phyloP scores from a whole-genome alignment of 2,888 invertebrate genomes.

The Slavum lentiscoides region DNA sequence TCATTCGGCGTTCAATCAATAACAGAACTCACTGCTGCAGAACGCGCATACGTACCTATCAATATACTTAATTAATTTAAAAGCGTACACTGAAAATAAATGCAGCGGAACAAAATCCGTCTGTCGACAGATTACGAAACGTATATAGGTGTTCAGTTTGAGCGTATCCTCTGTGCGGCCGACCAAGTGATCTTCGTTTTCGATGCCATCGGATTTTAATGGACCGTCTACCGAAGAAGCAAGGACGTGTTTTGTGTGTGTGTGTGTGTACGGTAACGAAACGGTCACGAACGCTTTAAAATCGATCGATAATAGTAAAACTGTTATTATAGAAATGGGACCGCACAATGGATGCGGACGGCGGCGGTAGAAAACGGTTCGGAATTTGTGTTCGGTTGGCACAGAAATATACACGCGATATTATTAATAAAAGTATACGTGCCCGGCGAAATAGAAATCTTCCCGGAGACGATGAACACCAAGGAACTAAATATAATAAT shows the following conservation, averaged over 20 bases:
- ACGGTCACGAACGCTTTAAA: conserved; percentile 48
- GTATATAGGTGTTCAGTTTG: not conserved
- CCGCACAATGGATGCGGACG: conserved; percentile 13
- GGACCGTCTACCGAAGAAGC: conserved; percentile 1
- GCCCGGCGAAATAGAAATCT: conserved; percentile 30
- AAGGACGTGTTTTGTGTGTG: not conserved
- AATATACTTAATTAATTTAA: no score
- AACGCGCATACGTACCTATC: no score
- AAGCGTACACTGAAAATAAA: no score
- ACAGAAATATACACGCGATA: not conserved
- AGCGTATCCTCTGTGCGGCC: not conserved
- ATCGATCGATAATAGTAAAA: conserved; percentile 40
- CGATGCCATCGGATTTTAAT: conserved; percentile 8
- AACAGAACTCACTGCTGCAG: no score
- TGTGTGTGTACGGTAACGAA: conserved; percentile 10
- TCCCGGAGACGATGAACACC: not conserved
- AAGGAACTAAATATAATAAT: no score
- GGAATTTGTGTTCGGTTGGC: conserved; percentile 37
- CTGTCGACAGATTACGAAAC: no score
- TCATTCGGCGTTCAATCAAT: no score
- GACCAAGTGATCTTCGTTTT: conserved; percentile 13
- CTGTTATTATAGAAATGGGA: conserved; percentile 8
- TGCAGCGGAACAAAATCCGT: no score
- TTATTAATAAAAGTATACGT: conserved; percentile 27
- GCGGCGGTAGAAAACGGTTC: conserved; percentile 14